phyloP scores from a whole-genome alignment of 2,888 invertebrate species.

The Prosapia bicincta region DNA sequence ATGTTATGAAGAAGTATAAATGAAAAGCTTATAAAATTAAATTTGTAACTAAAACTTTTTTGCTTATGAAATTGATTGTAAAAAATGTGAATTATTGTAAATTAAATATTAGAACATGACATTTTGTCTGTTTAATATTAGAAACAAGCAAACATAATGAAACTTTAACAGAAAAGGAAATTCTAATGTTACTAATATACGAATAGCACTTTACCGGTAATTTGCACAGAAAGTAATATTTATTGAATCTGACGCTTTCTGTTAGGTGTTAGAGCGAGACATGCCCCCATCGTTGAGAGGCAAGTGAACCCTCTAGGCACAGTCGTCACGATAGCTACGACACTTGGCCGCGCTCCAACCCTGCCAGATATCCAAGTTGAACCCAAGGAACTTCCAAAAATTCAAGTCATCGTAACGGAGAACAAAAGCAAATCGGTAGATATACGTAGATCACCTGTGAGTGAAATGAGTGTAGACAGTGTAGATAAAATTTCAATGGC shows the following conservation, averaged over 20 bases:
- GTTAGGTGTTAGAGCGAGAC: constrained; percentile 39
- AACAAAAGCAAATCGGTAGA: not conserved
- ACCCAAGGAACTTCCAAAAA: not conserved
- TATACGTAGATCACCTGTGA: not conserved
- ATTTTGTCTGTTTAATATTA: no score
- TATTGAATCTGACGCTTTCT: not conserved
- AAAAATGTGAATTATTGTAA: no score
- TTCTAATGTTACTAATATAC: not conserved
- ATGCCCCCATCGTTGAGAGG: constrained; percentile 57
- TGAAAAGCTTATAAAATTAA: no score
- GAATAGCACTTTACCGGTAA: not conserved
- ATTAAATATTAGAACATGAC: no score
- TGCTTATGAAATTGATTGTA: no score
- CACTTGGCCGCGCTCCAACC: not conserved
- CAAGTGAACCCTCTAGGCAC: constrained; percentile 76
- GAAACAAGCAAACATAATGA: no score
- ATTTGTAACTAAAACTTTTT: no score
- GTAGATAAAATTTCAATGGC: not conserved
- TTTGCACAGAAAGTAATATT: not conserved
- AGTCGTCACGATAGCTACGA: constrained; percentile 51
- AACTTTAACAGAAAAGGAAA: no score
- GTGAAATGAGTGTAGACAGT: not conserved
- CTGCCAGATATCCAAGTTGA: not conserved
- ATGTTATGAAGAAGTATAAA: no score
- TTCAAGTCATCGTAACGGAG: not conserved